phyloP scores from a whole-genome alignment of 1,140 invertebrate genomes.

The Zaprionus camerounensis region DNA sequence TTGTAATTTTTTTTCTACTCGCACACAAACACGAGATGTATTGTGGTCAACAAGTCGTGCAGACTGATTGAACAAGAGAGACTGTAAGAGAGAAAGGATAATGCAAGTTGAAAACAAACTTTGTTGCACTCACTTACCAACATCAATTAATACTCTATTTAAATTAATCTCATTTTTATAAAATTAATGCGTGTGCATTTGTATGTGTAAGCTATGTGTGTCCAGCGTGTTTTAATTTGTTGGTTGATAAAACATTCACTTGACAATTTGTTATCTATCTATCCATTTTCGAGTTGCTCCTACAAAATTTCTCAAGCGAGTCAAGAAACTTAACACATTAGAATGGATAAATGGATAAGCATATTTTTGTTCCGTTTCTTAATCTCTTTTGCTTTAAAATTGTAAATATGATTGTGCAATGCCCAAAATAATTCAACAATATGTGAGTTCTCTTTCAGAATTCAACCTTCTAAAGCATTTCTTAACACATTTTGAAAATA shows the following conservation, averaged over 20 bases:
- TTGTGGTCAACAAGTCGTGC: constrained; percentile 16
- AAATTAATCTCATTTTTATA: neutral
- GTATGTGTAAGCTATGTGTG: no score
- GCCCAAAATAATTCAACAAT: neutral
- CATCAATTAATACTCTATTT: neutral
- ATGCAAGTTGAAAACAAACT: neutral
- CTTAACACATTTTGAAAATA: constrained; percentile 4
- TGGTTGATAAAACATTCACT: no score
- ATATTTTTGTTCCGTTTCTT: no score
- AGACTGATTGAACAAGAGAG: neutral
- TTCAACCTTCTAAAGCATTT: neutral
- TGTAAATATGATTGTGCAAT: neutral
- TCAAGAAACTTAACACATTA: no score
- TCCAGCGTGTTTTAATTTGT: no score
- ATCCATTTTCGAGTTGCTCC: no score
- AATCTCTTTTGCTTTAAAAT: no score
- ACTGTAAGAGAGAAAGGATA: neutral
- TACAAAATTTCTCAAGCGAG: no score
- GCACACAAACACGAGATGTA: constrained; percentile 21
- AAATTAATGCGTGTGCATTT: neutral
- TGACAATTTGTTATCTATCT: no score
- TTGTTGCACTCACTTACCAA: neutral
- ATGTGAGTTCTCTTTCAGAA: neutral
- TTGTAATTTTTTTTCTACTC: constrained; percentile 9
- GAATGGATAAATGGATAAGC: no score